These are phyloP conservation scores for Rafetus swinhoei DNA, from an alignment of 2,113 vertebrate species.

Conservation along the genomic window DNA sequence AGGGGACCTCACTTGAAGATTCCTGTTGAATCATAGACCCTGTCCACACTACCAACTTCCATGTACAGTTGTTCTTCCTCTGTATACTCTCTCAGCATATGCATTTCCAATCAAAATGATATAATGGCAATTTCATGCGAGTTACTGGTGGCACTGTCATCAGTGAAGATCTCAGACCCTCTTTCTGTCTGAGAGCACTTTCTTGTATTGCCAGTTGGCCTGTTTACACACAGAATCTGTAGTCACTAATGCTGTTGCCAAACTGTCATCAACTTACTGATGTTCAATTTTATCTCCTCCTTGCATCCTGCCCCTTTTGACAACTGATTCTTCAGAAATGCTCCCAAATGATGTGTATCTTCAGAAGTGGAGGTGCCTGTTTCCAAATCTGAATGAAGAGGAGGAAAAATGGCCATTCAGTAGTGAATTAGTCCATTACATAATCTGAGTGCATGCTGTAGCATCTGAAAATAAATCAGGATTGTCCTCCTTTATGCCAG, in stretches of 20 bases:
- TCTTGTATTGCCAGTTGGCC: neutral
- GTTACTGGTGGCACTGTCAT: neutral
- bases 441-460: neutral
- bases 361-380: neutral
- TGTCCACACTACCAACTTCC: neutral
- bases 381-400: neutral
- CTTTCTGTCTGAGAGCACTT: neutral
- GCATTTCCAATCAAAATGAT: neutral
- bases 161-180: neutral
- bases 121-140: neutral
- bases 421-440: neutral
- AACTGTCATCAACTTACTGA: neutral
- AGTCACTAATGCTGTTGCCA: neutral
- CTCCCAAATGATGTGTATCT: neutral
- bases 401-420: neutral
- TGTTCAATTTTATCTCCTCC: neutral
- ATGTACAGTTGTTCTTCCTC: neutral
- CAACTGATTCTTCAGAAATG: neutral
- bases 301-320: neutral
- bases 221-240: neutral
- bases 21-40: neutral
- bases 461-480: neutral
- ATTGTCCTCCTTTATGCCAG: neutral
- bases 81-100: neutral
- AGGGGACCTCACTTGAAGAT: neutral